Conservation (phyloP, 92 coral and sea anemone genomes). For the Porites rus region DNA sequence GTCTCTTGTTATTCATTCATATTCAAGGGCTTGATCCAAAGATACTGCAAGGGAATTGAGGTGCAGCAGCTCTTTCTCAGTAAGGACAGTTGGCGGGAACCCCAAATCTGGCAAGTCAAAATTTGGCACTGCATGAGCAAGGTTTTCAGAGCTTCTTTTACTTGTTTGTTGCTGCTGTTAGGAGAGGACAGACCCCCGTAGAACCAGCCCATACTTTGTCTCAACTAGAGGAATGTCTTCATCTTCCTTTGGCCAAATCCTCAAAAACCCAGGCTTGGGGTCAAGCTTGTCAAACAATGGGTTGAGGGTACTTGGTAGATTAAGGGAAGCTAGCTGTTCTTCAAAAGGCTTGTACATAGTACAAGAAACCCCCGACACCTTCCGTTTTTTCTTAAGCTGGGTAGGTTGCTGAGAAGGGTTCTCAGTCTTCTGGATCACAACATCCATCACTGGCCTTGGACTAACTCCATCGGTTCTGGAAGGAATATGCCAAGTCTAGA, state of each 20-base stretch:
- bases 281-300: conserved; percentile 34
- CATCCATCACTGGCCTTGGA: conserved; percentile 56
- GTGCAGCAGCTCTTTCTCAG: conserved; percentile 48
- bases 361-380: conserved; percentile 48
- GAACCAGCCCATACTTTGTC: conserved; percentile 48
- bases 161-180: conserved; percentile 49
- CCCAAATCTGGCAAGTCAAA: conserved; percentile 47
- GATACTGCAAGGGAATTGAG: conserved; percentile 44
- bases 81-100: conserved; percentile 45
- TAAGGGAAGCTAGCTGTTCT: conserved; percentile 30
- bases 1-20: conserved; percentile 30
- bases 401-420: conserved; percentile 38
- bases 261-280: conserved; percentile 55
- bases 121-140: conserved; percentile 36
- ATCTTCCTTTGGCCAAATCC: conserved; percentile 61
- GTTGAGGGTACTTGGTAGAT: conserved; percentile 31
- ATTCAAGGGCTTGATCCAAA: conserved; percentile 39
- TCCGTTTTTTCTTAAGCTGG: conserved; percentile 27
- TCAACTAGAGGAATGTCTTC: conserved; percentile 53
- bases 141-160: conserved; percentile 18
- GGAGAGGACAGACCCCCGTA: conserved; percentile 60
- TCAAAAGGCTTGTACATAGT: conserved; percentile 56
- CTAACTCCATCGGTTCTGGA: conserved; percentile 30
- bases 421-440: conserved; percentile 46
- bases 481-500: conserved; percentile 53